These are phyloP conservation scores for Tenualosa ilisha DNA, from an alignment of 2,797 vertebrate species.

Conservation along the genomic window DNA sequence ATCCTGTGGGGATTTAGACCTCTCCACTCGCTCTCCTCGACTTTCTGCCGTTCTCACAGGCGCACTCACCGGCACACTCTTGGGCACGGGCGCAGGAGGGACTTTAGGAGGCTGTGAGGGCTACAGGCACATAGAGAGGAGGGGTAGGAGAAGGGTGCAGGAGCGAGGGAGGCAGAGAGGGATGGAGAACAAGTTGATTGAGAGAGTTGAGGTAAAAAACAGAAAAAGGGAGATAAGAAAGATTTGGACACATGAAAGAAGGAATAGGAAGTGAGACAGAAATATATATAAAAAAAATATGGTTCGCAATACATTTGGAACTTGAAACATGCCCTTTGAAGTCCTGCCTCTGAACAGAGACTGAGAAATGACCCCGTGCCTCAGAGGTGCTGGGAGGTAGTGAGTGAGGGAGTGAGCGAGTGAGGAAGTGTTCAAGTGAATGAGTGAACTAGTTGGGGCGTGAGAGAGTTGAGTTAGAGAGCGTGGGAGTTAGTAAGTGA, in stretches of 20 bases:
- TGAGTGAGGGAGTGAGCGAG: slow-evolving; percentile 15
- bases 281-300: background rate
- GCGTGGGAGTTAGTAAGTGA: slow-evolving; percentile 2
- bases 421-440: background rate
- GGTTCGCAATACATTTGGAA: background rate
- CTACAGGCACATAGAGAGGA: background rate
- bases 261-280: background rate
- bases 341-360: slow-evolving; percentile 32
- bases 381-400: slow-evolving; percentile 37
- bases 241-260: background rate
- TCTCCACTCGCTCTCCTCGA: slow-evolving; percentile 71
- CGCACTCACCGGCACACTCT: background rate
- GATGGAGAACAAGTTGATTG: background rate
- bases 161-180: background rate
- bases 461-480: slow-evolving; percentile 22
- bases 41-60: slow-evolving; percentile 52
- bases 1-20: slow-evolving; percentile 67
- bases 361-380: background rate
- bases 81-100: background rate
- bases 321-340: background rate
- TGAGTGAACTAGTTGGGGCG: slow-evolving; percentile 5
- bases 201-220: background rate
- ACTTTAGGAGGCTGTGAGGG: background rate
- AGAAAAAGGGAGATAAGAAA: background rate
- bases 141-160: background rate